These are phyloP conservation scores for Malurus elegans DNA, from an alignment of 2,113 vertebrate genomes.

Conservation along the genomic window DNA sequence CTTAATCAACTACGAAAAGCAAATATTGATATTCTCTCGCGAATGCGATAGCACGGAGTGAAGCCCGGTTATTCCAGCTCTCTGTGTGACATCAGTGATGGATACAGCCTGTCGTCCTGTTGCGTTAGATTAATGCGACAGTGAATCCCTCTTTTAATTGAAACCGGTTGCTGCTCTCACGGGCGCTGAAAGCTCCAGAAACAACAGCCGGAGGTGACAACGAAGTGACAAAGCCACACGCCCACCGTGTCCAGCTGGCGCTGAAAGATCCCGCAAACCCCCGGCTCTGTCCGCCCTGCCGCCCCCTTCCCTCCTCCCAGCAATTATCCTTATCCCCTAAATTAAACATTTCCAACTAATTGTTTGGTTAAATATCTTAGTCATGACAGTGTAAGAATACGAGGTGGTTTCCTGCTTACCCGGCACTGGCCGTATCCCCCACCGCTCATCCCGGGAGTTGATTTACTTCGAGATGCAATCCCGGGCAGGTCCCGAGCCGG, in stretches of 20 bases:
- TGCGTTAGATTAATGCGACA: not conserved
- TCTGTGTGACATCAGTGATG: rapidly evolving
- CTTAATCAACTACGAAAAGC: not conserved
- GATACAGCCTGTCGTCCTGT: not conserved
- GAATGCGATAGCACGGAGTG: rapidly evolving
- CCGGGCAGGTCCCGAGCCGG: too few relatives aligned
- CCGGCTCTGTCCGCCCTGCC: not conserved
- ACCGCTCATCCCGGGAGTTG: not conserved
- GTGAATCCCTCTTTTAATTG: not conserved
- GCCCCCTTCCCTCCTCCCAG: not conserved
- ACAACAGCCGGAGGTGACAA: not conserved
- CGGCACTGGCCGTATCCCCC: not conserved
- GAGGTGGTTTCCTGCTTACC: not conserved
- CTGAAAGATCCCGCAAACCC: not conserved
- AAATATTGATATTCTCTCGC: not conserved
- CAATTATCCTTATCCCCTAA: not conserved
- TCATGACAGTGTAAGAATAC: not conserved
- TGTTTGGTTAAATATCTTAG: not conserved
- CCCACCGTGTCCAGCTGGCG: not conserved
- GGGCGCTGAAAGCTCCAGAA: not conserved
- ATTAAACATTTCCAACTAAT: not conserved
- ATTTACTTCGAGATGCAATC: not conserved
- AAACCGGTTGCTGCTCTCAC: not conserved
- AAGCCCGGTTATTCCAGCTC: not conserved
- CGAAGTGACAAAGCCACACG: not conserved